Percentiles rank a stretch among this genome's conserved stretches.
Conservation (phyloP, 2,113 vertebrate species). For the Cyprichromis sp. region DNA sequence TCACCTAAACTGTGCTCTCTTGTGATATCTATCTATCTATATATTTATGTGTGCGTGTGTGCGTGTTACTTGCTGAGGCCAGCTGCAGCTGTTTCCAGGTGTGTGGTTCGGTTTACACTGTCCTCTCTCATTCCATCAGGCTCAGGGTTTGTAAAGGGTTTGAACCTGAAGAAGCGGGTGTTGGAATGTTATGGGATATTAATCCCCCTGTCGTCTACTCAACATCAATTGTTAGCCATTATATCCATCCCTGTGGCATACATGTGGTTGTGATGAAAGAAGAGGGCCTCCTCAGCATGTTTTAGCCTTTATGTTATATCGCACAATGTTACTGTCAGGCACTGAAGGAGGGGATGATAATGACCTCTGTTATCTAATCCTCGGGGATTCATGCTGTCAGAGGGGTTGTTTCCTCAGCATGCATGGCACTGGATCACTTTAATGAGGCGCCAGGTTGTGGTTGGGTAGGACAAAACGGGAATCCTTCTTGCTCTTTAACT, state of each 20-base stretch:
- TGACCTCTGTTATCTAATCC: conserved; percentile 36
- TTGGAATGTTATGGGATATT: conserved; percentile 12
- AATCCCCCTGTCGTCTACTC: background rate
- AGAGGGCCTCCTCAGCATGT: background rate
- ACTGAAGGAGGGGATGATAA: conserved; percentile 18
- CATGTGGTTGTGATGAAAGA: background rate
- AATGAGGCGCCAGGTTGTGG: conserved; percentile 24
- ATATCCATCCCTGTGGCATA: background rate
- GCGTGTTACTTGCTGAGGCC: conserved; percentile 5
- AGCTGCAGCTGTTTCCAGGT: conserved; percentile 50
- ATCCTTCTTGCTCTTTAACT: background rate
- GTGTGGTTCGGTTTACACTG: conserved; percentile 34
- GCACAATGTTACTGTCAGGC: conserved; percentile 22
- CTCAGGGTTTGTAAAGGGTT: conserved; percentile 4
- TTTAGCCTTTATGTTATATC: background rate
- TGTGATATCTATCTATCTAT: background rate
- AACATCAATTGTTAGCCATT: conserved; percentile 1
- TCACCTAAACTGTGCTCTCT: background rate
- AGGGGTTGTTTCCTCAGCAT: conserved; percentile 11
- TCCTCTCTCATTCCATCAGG: conserved; percentile 35
- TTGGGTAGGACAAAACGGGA: conserved; percentile 8
- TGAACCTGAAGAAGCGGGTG: conserved; percentile 1
- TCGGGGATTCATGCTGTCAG: conserved; percentile 16
- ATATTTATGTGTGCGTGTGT: background rate
- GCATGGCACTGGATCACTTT: conserved; percentile 18